Evolutionary conservation across 1,140 invertebrate genomes (phyloP).

Genomic region (Antheraea pernyi): DNA sequence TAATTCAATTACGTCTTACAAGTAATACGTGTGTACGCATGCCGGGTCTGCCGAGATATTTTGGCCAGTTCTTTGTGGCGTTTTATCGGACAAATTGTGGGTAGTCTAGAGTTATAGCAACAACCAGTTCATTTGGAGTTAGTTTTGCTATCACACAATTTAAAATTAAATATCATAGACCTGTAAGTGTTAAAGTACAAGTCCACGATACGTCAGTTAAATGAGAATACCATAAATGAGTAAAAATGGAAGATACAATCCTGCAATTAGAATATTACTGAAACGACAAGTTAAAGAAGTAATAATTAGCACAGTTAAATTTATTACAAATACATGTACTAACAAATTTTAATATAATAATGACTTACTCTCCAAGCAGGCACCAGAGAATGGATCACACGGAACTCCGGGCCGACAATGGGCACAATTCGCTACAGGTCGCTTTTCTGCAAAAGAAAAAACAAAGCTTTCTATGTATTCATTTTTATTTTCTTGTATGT

Average conservation of each 20-base stretch:
- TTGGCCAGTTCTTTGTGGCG: conserved; percentile 73
- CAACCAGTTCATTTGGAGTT: conserved; percentile 76
- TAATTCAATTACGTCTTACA: conserved; percentile 16
- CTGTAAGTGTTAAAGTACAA: conserved; percentile 61
- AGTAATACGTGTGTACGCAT: conserved; percentile 23
- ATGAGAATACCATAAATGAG: conserved; percentile 33
- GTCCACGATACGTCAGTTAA: conserved; percentile 48
- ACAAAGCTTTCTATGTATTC: not conserved
- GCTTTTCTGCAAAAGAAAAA: conserved; percentile 32
- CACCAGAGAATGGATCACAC: conserved; percentile 87
- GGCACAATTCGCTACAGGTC: conserved; percentile 79
- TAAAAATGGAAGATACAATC: conserved; percentile 23
- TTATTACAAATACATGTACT: conserved; percentile 25
- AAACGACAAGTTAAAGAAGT: conserved; percentile 11
- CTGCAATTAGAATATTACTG: conserved; percentile 11
- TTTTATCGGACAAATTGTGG: conserved; percentile 78
- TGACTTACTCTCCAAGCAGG: conserved; percentile 88
- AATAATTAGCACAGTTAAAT: conserved; percentile 36
- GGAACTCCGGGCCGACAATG: conserved; percentile 87
- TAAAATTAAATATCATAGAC: conserved; percentile 54
- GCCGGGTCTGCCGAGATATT: conserved; percentile 70
- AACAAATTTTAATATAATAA: conserved; percentile 6
- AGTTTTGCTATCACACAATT: conserved; percentile 70
- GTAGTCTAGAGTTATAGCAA: conserved; percentile 60
- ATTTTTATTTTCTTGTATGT: not conserved